A percentile compares a stretch with the other conserved stretches of the same genome.
Conservation (phyloP, 2,113 vertebrate species). For the Ia io region DNA sequence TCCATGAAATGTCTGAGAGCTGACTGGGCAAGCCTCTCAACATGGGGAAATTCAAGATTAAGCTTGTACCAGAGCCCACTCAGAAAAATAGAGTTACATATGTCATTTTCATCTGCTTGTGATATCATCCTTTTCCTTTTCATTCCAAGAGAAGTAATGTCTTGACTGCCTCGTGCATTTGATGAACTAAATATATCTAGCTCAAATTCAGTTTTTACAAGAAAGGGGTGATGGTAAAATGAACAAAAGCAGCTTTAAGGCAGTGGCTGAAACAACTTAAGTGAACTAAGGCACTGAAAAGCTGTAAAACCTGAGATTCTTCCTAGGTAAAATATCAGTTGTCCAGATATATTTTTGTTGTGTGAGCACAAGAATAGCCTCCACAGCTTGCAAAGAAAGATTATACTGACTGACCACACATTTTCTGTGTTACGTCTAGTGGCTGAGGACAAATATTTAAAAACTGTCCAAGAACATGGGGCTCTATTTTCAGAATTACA, state of each 20-base stretch:
- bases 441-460: background rate
- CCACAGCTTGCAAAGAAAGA: background rate
- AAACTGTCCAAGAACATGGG: background rate
- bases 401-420: background rate
- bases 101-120: background rate
- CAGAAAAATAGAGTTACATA: background rate
- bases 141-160: background rate
- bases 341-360: background rate
- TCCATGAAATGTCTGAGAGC: background rate
- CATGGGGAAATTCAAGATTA: slow-evolving; percentile 29
- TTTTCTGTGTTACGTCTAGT: background rate
- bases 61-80: background rate
- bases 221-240: background rate
- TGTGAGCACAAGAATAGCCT: background rate
- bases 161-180: background rate
- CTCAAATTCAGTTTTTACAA: slow-evolving; percentile 19
- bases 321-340: background rate
- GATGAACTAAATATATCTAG: slow-evolving; percentile 3
- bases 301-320: background rate
- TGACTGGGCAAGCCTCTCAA: background rate
- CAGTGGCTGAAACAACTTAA: background rate
- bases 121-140: slow-evolving; percentile 9
- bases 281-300: background rate
- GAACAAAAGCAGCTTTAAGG: background rate
- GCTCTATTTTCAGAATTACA: background rate